Conservation (phyloP, 2,888 invertebrate genomes). For the Leucophenga montana region DNA sequence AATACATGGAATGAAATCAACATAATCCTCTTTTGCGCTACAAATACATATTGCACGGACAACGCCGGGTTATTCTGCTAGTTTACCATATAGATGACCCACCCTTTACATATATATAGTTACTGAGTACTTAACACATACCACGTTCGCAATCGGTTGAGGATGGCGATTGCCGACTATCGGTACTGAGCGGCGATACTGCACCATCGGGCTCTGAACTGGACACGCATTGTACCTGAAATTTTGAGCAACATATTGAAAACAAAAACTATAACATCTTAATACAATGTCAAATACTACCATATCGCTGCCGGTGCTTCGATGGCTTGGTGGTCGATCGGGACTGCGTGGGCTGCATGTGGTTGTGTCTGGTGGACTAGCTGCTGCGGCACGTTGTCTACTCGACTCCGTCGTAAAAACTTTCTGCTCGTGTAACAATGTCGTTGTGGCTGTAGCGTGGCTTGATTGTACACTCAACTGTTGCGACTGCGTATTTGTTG, state of each 20-base stretch:
- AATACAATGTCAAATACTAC: conserved; percentile 44
- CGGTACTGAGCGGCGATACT: conserved; percentile 73
- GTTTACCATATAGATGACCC: too few relatives aligned
- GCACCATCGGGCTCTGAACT: conserved; percentile 87
- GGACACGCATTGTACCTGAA: conserved; percentile 90
- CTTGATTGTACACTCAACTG: conserved; percentile 74
- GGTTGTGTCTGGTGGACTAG: conserved; percentile 88
- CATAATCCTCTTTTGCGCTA: too few relatives aligned
- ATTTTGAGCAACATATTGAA: conserved; percentile 71
- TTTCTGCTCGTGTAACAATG: conserved; percentile 40
- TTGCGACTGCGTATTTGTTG: conserved; percentile 42
- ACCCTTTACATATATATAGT: too few relatives aligned
- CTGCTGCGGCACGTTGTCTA: conserved; percentile 70
- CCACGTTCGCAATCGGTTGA: conserved; percentile 72
- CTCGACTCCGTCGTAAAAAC: conserved; percentile 19
- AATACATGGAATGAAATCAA: too few relatives aligned
- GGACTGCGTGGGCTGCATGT: conserved; percentile 86
- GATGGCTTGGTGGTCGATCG: conserved; percentile 71
- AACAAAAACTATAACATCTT: background rate
- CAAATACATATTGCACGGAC: too few relatives aligned
- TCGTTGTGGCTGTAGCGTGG: conserved; percentile 54
- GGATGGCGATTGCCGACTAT: conserved; percentile 72
- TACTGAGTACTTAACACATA: too few relatives aligned
- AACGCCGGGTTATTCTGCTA: too few relatives aligned
- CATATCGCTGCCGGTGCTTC: conserved; percentile 73